These are phyloP conservation scores for Carollia perspicillata DNA, from an alignment of 2,113 vertebrate species.

Conservation along the genomic window DNA sequence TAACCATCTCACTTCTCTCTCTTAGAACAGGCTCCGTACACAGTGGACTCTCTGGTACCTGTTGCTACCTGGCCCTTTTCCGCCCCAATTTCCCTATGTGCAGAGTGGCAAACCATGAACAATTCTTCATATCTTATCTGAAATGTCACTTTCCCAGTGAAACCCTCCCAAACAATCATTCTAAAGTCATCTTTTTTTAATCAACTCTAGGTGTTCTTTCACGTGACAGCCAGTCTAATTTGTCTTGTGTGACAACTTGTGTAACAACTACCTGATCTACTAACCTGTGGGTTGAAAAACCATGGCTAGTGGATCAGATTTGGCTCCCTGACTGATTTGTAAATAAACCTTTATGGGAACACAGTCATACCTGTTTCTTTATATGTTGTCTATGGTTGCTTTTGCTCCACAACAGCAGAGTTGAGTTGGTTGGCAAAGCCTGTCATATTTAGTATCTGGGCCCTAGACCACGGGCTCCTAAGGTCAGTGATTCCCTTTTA, in stretches of 20 bases:
- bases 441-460: not conserved
- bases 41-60: not conserved
- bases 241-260: not conserved
- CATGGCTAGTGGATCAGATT: not conserved
- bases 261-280: not conserved
- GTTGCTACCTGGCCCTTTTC: not conserved
- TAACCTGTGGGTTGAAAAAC: not conserved
- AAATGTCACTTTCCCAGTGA: not conserved
- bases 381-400: not conserved
- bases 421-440: not conserved
- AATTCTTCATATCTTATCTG: not conserved
- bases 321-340: not conserved
- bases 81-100: not conserved
- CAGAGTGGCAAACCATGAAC: not conserved
- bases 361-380: not conserved
- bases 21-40: not conserved
- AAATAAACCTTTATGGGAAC: not conserved
- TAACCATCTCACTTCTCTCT: not conserved
- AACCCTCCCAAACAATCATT: not conserved
- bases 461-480: not conserved
- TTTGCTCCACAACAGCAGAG: not conserved
- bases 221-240: not conserved
- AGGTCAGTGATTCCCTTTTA: not conserved
- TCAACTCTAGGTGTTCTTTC: not conserved
- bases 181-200: not conserved